phyloP scores from a whole-genome alignment of 2,888 invertebrate species.

The Chironomus tentans region DNA sequence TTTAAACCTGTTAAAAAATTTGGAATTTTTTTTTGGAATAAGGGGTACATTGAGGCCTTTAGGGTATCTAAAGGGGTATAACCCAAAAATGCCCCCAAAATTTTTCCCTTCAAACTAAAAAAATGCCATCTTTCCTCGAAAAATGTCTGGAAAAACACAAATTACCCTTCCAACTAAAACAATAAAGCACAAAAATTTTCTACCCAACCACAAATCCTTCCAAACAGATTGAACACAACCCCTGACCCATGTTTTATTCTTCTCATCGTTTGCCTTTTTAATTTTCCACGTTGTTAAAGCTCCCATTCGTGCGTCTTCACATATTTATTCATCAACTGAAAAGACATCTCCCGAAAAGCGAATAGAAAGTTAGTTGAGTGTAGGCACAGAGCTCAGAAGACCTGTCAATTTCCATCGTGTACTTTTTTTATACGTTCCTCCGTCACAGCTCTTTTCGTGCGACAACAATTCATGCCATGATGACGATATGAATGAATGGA shows the following conservation, averaged over 20 bases:
- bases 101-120: too few relatives aligned
- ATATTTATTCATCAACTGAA: neutral
- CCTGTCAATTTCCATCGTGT: conserved; percentile 18
- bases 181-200: too few relatives aligned
- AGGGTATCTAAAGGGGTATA: too few relatives aligned
- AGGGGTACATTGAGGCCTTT: too few relatives aligned
- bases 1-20: too few relatives aligned
- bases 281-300: conserved; percentile 23
- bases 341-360: neutral
- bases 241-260: neutral
- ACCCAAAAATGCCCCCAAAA: too few relatives aligned
- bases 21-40: too few relatives aligned
- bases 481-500: neutral
- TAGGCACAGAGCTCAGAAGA: neutral
- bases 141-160: too few relatives aligned
- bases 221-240: neutral
- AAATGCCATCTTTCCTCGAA: too few relatives aligned
- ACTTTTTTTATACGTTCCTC: neutral
- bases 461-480: conserved; percentile 1
- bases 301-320: conserved; percentile 21
- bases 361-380: neutral
- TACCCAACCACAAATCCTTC: neutral
- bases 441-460: neutral
- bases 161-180: too few relatives aligned
- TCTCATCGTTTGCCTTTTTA: conserved; percentile 21